These are phyloP conservation scores for Trichopria drosophilae DNA, from an alignment of 2,888 invertebrate species.

Conservation along the genomic window DNA sequence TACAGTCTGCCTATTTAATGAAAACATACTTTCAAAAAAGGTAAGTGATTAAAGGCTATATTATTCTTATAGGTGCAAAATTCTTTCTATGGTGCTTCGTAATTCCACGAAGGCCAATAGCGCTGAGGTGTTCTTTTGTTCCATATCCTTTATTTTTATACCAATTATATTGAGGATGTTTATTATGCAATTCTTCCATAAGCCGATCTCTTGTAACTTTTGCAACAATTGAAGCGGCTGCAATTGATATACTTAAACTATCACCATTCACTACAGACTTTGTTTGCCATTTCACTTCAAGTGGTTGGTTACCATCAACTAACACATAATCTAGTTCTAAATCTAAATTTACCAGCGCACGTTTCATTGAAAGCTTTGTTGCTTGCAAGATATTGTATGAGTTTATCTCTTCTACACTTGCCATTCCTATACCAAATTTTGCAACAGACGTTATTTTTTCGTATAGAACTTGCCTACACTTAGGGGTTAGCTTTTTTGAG, in stretches of 20 bases:
- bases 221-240: conserved; percentile 20
- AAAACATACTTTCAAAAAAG: conserved; percentile 18
- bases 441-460: conserved; percentile 19
- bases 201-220: conserved; percentile 21
- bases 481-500: conserved; percentile 18
- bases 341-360: conserved; percentile 16
- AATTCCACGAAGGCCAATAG: conserved; percentile 10
- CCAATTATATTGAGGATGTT: conserved; percentile 15
- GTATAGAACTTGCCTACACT: conserved; percentile 16
- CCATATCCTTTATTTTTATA: conserved; percentile 20
- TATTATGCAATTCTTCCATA: conserved; percentile 15
- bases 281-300: conserved; percentile 11
- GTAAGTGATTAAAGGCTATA: conserved; percentile 19
- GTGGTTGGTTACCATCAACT: conserved; percentile 20
- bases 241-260: conserved; percentile 14
- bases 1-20: conserved; percentile 18
- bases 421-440: conserved; percentile 21
- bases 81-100: conserved; percentile 16
- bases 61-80: conserved; percentile 13
- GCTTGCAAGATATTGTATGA: conserved; percentile 19
- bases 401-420: conserved; percentile 23
- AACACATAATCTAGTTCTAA: conserved; percentile 8
- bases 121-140: conserved; percentile 13
- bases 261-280: conserved; percentile 15
- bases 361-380: conserved; percentile 20